Evolutionary conservation across 2,888 invertebrate genomes (phyloP).

Genomic region (Saturnia japonica): DNA sequence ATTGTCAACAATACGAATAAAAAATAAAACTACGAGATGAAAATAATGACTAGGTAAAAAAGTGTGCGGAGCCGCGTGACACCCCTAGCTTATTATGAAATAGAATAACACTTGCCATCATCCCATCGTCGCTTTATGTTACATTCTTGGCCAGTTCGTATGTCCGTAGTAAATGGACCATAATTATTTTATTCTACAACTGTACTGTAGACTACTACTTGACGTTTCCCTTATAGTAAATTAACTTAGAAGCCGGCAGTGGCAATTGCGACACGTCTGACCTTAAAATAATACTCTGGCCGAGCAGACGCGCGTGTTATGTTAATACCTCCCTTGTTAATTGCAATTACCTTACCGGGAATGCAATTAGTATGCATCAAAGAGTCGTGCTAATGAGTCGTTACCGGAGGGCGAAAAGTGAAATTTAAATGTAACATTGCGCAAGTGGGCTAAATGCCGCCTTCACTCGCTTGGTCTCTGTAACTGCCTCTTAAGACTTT

Average conservation of each 20-base stretch:
- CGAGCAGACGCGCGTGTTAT: background rate
- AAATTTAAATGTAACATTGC: constrained; percentile 70
- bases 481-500: constrained; percentile 64
- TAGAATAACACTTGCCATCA: too few species aligned
- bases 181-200: background rate
- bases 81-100: too few species aligned
- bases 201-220: background rate
- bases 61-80: too few species aligned
- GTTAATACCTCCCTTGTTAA: constrained; percentile 35
- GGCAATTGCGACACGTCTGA: background rate
- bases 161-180: background rate
- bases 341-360: constrained; percentile 44
- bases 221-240: background rate
- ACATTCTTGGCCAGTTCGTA: background rate
- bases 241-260: background rate
- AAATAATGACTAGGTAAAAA: too few species aligned
- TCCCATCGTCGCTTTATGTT: background rate
- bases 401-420: constrained; percentile 51
- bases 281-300: background rate
- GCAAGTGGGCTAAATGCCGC: constrained; percentile 66
- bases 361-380: constrained; percentile 68
- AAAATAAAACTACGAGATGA: too few species aligned
- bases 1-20: too few species aligned
- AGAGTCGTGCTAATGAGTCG: constrained; percentile 60
- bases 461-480: constrained; percentile 58